A percentile compares a stretch with the other conserved stretches of the same genome.
phyloP scores from a whole-genome alignment of 2,888 invertebrate species.

The Harpalus rubripes region DNA sequence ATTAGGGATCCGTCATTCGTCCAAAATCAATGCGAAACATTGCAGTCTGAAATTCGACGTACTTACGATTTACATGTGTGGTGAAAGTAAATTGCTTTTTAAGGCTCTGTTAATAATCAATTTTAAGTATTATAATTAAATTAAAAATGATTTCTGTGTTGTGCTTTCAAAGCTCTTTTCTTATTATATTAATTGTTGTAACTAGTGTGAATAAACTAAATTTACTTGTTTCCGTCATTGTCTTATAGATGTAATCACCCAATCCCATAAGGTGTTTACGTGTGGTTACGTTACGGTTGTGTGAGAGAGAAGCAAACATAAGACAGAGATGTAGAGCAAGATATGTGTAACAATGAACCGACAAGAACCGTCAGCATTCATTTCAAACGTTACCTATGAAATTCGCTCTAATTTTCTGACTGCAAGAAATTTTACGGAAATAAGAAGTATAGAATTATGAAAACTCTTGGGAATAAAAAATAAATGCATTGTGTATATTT shows the following conservation, averaged over 20 bases:
- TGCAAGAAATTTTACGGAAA: background rate
- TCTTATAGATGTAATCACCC: background rate
- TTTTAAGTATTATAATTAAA: too few species aligned
- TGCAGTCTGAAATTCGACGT: too few species aligned
- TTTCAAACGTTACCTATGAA: background rate
- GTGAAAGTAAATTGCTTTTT: too few species aligned
- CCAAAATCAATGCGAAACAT: too few species aligned
- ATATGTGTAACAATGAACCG: constrained; percentile 5
- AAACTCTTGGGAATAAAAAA: too few species aligned
- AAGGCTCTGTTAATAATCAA: too few species aligned
- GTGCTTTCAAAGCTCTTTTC: too few species aligned
- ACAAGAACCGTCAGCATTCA: background rate
- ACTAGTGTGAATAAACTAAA: background rate
- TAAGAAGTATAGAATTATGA: background rate
- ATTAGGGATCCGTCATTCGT: too few species aligned
- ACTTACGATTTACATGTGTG: too few species aligned
- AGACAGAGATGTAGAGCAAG: background rate
- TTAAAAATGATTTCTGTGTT: too few species aligned
- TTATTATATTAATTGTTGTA: too few species aligned
- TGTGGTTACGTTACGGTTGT: background rate
- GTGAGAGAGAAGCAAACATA: background rate
- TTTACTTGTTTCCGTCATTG: background rate
- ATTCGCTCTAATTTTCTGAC: background rate
- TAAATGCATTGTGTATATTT: too few species aligned
- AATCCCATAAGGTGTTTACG: background rate